Conservation (phyloP, 2,888 invertebrate genomes). For the Drosophila paranaensis region DNA sequence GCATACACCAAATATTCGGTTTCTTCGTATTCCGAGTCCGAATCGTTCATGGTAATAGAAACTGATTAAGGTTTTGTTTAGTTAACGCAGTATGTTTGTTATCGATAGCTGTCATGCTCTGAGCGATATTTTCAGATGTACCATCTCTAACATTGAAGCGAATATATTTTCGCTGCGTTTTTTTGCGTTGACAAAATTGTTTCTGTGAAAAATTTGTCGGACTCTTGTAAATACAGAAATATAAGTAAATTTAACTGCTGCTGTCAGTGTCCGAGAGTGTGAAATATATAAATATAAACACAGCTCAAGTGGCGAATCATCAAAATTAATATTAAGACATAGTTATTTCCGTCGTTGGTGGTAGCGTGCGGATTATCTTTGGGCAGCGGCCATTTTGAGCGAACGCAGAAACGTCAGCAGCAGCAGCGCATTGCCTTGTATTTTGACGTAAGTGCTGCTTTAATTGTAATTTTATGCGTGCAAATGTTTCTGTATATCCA, state of each 20-base stretch:
- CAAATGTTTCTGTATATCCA: background rate
- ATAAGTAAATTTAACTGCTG: conserved; percentile 19
- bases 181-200: conserved; percentile 48
- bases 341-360: conserved; percentile 16
- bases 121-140: conserved; percentile 18
- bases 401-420: conserved; percentile 72
- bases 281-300: background rate
- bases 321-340: conserved; percentile 2
- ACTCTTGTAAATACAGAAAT: conserved; percentile 53
- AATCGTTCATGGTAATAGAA: conserved; percentile 71
- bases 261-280: conserved; percentile 6
- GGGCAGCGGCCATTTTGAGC: conserved; percentile 77
- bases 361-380: conserved; percentile 50
- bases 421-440: conserved; percentile 50
- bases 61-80: background rate
- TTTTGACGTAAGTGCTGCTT: conserved; percentile 53
- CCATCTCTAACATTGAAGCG: conserved; percentile 53
- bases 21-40: conserved; percentile 83
- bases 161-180: conserved; percentile 59
- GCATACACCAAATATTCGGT: conserved; percentile 82
- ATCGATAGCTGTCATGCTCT: conserved; percentile 33
- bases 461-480: background rate
- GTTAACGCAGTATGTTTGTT: background rate
- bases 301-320: conserved; percentile 1
- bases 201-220: conserved; percentile 59